Evolutionary conservation across 2,888 invertebrate genomes (phyloP), one percentile per base, ranked within the genome.

Genomic region (Eledona agricola): DNA sequence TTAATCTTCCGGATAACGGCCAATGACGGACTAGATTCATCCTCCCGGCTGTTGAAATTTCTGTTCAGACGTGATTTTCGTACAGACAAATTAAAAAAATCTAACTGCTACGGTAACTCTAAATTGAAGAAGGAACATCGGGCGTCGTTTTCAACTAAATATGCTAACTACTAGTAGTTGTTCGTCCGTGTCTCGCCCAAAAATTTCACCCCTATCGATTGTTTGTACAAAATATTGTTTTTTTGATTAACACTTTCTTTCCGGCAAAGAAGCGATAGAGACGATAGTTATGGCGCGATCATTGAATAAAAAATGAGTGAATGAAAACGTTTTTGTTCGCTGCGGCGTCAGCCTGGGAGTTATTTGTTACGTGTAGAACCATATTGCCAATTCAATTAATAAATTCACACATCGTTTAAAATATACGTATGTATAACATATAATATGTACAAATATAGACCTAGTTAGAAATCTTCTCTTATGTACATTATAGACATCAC

Each of bases 401-500:
- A 71, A 70, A 72, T 73, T 74, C 67, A 74, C 73, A 73, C 72
- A 71, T 64, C 63, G 64, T 70, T 72, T 72, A 70, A 74, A 72
- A 73, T 72, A 71, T 71, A n/a, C n/a, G n/a, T n/a, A 72, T 72
- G 62, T 51, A 35, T 65, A 66, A 66, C 64, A 64, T 66, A 67
- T 63, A 66, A 64, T 58, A 68, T 69, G 57, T 71, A 70, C 67
- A 69, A 68, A 69, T 67, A 67, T 71, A 70, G 65, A 62, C 63
- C 70, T 71, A 71, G 66, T 71, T 73, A 75, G 68, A 72, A 74
- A 69, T 69, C 70, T 66, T 64, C 74, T 74, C 73, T 73, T 74
- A 74, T 74, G 58, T 76, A 75, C 75, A 76, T 46, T 72, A 72
- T 74, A 63, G 72, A 73, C 72, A 75, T 55, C n/a, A n/a, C n/a